A percentile compares a stretch with the other conserved stretches of the same genome.
These are phyloP conservation scores for Idaea dimidiata DNA, from an alignment of 2,888 invertebrate species.

Conservation along the genomic window DNA sequence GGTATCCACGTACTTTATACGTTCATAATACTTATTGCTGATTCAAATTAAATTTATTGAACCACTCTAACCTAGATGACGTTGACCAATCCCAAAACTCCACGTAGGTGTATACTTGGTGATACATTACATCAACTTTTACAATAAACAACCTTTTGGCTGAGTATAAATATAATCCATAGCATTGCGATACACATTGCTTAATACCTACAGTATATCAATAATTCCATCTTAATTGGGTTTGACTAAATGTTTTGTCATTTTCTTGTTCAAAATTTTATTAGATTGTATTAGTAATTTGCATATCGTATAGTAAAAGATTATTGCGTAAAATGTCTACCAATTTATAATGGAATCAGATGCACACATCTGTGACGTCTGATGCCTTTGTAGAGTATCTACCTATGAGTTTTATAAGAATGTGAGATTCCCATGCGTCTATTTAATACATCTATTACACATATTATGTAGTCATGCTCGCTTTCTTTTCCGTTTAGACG, in stretches of 20 bases:
- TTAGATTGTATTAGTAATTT: constrained; percentile 3
- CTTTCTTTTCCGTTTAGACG: constrained; percentile 30
- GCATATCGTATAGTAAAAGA: constrained; percentile 2
- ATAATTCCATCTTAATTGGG: constrained; percentile 21
- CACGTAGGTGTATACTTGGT: constrained; percentile 24
- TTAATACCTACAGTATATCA: constrained; percentile 12
- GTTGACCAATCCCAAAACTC: constrained; percentile 20
- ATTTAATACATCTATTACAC: constrained; percentile 16
- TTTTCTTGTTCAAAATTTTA: background rate
- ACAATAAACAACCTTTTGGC: constrained; percentile 21
- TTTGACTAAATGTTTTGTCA: constrained; percentile 22
- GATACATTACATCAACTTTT: constrained; percentile 23
- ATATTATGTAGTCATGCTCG: constrained; percentile 19
- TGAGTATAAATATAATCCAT: constrained; percentile 24
- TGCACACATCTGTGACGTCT: background rate
- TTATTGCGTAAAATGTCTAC: background rate
- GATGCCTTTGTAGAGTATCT: background rate
- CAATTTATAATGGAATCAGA: background rate
- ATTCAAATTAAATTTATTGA: constrained; percentile 9
- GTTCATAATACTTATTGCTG: background rate
- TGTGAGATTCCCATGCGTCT: constrained; percentile 21
- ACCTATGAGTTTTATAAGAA: constrained; percentile 1
- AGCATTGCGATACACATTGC: constrained; percentile 24
- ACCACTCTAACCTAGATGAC: background rate
- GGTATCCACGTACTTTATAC: background rate